Evolutionary conservation across 2,113 vertebrate species (phyloP), one percentile per base, ranked within the genome.

Genomic region (Felis catus): DNA sequence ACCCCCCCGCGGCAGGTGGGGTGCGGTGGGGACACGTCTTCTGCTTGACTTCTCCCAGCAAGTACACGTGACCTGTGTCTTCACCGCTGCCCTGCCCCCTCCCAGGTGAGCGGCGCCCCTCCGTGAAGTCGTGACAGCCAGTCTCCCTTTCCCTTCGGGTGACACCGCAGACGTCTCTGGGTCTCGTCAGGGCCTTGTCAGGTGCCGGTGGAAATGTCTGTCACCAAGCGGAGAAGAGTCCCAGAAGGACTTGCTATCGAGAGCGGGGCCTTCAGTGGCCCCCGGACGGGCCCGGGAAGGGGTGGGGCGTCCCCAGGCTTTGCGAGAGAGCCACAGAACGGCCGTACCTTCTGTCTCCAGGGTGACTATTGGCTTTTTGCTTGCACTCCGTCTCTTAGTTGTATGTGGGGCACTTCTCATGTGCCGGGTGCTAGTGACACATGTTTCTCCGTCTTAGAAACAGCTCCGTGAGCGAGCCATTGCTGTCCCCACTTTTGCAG

Each of bases 391-490:
- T 61, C 58, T 51, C 39, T 65, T 80, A 23, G 92, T 76, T 93
- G 86, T 76, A 80, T 94, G 10, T 58, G 53, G 89, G 41, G 81
- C 81, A 33, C 82, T 89, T 70, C 39, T 51, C 86, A 16, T 33
- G 83, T 83, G 90, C 92, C 95, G 73, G 83, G 94, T 65, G 76
- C 85, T 82, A 29, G 92, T 74, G 97, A 95, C 1, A 15, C 89
- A 63, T 85, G 84, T 58, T 86, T 79, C 51, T 81, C 53, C 6
- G 0, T 87, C 89, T 95, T 95, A 41, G 89, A 66, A 97, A 92
- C 97, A 97, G 41, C 91, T 63, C 58, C 5, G 29, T 0, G 45
- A 68, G 94, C 83, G 80, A 80, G 85, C 88, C 48, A 3, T 33
- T 70, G 89, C 86, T 33, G 2, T 21, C 55, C 8, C 65, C 23